phyloP scores from a whole-genome alignment of 2,797 vertebrate species.

The Tauraco hartlaubi region DNA sequence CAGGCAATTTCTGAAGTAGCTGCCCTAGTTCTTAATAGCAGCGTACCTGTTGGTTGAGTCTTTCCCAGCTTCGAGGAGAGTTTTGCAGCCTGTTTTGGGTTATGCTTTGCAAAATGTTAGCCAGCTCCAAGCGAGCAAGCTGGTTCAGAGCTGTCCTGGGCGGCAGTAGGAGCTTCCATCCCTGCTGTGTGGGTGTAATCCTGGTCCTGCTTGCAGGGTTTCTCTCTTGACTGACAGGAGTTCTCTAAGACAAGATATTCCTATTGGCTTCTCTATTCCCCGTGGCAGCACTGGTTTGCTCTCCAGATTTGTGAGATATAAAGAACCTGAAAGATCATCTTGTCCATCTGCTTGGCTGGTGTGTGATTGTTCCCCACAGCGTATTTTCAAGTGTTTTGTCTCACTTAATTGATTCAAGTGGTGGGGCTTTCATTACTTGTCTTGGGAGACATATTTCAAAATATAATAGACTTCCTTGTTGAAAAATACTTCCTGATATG shows the following conservation, averaged over 20 bases:
- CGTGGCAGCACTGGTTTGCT: fast-evolving
- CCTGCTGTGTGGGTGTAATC: fast-evolving
- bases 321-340: neutral
- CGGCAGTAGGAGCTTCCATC: too few relatives aligned
- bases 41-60: neutral
- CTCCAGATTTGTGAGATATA: too few relatives aligned
- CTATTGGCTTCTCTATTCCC: neutral
- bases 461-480: neutral
- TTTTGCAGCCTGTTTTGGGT: neutral
- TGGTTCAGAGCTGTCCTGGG: neutral
- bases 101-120: neutral
- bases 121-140: fast-evolving
- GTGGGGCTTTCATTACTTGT: neutral
- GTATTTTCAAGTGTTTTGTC: neutral
- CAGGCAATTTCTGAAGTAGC: neutral
- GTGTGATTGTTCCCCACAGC: fast-evolving
- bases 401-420: neutral
- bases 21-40: neutral
- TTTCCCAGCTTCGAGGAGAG: neutral
- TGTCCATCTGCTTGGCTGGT: neutral
- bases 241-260: neutral
- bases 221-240: neutral
- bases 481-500: neutral
- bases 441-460: neutral
- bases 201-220: neutral